Base-by-base conservation (phyloP, 2,888 invertebrate species). In the Platerodrilus igneus region DNA sequence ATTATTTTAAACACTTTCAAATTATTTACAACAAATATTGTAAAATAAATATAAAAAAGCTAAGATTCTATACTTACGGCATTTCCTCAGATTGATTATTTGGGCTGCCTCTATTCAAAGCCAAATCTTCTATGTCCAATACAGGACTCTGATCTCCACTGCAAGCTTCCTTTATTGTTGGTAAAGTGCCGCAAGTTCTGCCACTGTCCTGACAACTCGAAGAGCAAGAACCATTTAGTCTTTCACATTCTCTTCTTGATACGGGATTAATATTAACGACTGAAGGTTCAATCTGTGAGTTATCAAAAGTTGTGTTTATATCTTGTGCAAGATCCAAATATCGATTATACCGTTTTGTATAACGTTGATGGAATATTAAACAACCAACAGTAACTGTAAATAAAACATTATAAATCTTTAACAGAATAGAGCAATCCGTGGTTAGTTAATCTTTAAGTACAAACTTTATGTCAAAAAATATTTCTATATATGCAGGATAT, bases 351-450 rank as follows among this genome's bases (percentile, higher is more conserved):
- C 83, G 79, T 21, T 81, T 76, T 29, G 81, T 78, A 62, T 85
- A 86, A 19, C 93, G 75, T 58, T 90, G 85, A 67, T 90, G 88
- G 37, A 92, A 67, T 17, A 91, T 81, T 40, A 93, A 71, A 57
- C 87, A 86, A 1, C 86, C 85, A 3, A 86, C 76, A 0, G 89
- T 86, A 29, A 90, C 86, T 81, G 66, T 3, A 62, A 71, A 48
- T 33, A 20, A 29, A 38, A 10, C 25, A 15, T 32, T 20, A 35
- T n/a, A 37, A 29, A 15, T 21, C 5, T 6, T 7, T 9, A 11
- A n/a, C 2, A 23, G 5, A 28, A 3, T 3, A 25, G 2, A 16
- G 27, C n/a, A n/a, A n/a, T n/a, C n/a, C n/a, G n/a, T n/a, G n/a
- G n/a, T n/a, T n/a, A n/a, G n/a, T n/a, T n/a, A n/a, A n/a, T n/a